Conservation (phyloP, 2,888 invertebrate species). For the Desoria tigrina region DNA sequence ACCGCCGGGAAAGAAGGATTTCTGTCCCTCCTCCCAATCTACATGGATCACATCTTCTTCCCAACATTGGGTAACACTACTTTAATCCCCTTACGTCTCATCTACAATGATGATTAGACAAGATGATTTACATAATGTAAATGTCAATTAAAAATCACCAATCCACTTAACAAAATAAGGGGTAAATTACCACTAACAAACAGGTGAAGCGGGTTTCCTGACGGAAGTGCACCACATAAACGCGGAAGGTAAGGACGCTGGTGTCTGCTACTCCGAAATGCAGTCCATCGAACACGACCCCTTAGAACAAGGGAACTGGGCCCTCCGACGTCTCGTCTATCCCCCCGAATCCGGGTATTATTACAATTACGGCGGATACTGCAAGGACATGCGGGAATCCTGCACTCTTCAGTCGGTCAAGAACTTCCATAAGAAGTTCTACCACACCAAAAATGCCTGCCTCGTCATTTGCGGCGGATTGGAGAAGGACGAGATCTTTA, state of each 20-base stretch:
- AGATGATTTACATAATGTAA: not conserved
- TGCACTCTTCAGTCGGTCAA: conserved; percentile 31
- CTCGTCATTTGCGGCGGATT: conserved; percentile 29
- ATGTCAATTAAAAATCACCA: too few species aligned
- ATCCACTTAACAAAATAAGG: too few species aligned
- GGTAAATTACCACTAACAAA: not conserved
- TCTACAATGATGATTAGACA: not conserved
- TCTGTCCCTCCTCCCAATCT: conserved; percentile 30
- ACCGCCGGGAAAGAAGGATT: conserved; percentile 33
- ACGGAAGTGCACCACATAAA: conserved; percentile 34
- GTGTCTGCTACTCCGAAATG: conserved; percentile 61
- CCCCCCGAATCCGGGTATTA: conserved; percentile 20
- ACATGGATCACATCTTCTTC: conserved; percentile 34
- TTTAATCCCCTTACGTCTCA: not conserved
- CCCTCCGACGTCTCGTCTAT: conserved; percentile 17
- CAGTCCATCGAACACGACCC: conserved; percentile 59
- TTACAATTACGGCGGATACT: conserved; percentile 18
- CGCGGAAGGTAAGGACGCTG: conserved; percentile 26
- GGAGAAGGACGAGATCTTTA: conserved; percentile 26
- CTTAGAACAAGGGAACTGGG: conserved; percentile 15
- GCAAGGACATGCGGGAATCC: conserved; percentile 7
- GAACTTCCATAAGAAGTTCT: conserved; percentile 30
- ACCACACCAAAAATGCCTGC: conserved; percentile 32
- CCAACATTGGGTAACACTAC: conserved; percentile 20
- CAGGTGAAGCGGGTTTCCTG: conserved; percentile 24